Evolutionary conservation across 2,113 vertebrate species (phyloP).

Genomic region (Coptodon rendalli): DNA sequence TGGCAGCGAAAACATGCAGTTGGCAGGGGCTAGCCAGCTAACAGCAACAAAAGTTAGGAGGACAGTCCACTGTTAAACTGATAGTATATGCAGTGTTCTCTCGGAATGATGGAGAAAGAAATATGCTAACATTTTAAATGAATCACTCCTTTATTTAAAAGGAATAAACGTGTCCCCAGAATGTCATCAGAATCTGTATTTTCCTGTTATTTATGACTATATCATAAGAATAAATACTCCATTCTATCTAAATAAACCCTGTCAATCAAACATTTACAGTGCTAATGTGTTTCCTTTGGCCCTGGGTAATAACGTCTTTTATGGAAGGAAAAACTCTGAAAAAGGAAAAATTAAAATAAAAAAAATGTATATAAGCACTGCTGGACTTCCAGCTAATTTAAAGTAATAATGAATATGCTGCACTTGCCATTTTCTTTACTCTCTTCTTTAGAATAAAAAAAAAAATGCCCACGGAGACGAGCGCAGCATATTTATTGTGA

Average conservation of each 20-base stretch:
- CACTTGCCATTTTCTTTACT: neutral
- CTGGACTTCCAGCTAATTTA: neutral
- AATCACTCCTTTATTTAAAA: neutral
- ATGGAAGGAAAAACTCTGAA: neutral
- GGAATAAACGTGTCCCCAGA: neutral
- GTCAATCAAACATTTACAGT: neutral
- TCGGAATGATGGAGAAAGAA: neutral
- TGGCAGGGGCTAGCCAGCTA: neutral
- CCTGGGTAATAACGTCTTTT: neutral
- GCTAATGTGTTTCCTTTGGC: neutral
- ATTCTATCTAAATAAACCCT: neutral
- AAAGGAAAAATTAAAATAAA: neutral
- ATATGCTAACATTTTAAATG: neutral
- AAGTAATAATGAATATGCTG: neutral
- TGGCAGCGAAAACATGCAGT: fast-evolving
- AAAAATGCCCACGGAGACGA: neutral
- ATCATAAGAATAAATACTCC: neutral
- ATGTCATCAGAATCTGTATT: neutral
- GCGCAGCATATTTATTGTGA: neutral
- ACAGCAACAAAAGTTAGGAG: neutral
- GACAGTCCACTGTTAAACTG: neutral
- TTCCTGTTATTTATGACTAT: neutral
- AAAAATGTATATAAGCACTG: neutral
- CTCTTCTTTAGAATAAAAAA: neutral
- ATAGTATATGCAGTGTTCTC: neutral